These are phyloP conservation scores for Mellilla xanthometata DNA, from an alignment of 2,888 invertebrate genomes.

Conservation along the genomic window DNA sequence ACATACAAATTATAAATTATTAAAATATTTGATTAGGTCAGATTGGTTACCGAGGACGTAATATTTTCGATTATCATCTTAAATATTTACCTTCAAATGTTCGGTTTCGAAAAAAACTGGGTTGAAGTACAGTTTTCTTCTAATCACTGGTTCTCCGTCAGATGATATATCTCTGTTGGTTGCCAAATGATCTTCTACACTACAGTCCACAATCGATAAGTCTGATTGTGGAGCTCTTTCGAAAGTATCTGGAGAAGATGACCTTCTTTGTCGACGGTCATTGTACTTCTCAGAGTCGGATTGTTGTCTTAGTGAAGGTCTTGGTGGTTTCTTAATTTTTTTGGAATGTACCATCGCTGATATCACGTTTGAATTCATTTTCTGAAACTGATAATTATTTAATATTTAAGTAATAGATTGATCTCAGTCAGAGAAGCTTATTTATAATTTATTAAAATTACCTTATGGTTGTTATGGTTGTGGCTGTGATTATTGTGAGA, in stretches of 20 bases:
- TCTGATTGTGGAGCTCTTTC: conserved; percentile 77
- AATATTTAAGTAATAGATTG: too few species aligned
- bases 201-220: conserved; percentile 71
- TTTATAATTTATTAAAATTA: too few species aligned
- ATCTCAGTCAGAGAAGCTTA: too few species aligned
- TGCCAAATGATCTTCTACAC: conserved; percentile 50
- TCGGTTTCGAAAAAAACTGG: conserved; percentile 96
- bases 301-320: conserved; percentile 52
- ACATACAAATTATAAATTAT: background rate
- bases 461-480: conserved; percentile 17
- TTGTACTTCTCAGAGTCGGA: conserved; percentile 53
- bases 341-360: conserved; percentile 70
- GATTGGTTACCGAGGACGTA: background rate
- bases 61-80: background rate
- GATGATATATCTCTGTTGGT: conserved; percentile 51
- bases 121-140: conserved; percentile 93
- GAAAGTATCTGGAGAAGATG: conserved; percentile 66
- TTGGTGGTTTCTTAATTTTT: conserved; percentile 61
- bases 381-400: conserved; percentile 73
- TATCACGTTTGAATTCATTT: conserved; percentile 60
- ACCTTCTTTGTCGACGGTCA: conserved; percentile 63
- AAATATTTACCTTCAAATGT: conserved; percentile 85
- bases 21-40: too few species aligned
- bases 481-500: conserved; percentile 39
- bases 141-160: conserved; percentile 68